A percentile compares a stretch with the other conserved stretches of the same genome.
Evolutionary conservation across 1,140 invertebrate genomes (phyloP).

Genomic region (Drosophila lacteicornis): DNA sequence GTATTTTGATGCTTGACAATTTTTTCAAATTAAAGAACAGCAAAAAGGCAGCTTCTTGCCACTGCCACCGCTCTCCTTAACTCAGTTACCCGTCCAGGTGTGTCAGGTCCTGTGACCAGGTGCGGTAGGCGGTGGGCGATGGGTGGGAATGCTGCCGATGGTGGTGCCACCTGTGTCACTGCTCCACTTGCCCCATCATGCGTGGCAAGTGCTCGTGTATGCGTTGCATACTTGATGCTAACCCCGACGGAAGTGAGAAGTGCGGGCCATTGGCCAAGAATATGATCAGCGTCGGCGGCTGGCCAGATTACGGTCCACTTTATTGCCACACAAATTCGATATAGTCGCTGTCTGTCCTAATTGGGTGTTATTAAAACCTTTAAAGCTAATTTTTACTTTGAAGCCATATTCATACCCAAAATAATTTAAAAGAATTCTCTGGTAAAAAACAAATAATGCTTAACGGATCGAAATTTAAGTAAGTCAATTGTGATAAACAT

Average conservation of each 20-base stretch:
- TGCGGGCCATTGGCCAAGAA: slow-evolving; percentile 20
- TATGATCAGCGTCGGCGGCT: slow-evolving; percentile 5
- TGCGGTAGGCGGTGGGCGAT: background rate
- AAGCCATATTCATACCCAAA: background rate
- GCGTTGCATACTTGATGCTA: slow-evolving; percentile 40
- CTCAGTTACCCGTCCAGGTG: slow-evolving; percentile 41
- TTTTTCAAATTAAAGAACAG: slow-evolving; percentile 73
- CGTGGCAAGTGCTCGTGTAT: slow-evolving; percentile 23
- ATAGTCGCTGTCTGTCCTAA: background rate
- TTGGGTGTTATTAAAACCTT: background rate
- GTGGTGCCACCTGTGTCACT: slow-evolving; percentile 10
- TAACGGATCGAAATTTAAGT: too few species aligned
- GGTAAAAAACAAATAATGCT: background rate
- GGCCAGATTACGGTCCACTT: background rate
- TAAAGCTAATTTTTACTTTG: background rate
- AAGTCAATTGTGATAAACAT: background rate
- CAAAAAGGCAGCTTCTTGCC: slow-evolving; percentile 25
- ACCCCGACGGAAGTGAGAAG: background rate
- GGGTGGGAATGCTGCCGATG: background rate
- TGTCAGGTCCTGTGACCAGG: background rate
- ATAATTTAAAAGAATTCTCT: background rate
- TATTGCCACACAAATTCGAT: background rate
- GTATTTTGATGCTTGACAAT: slow-evolving; percentile 83
- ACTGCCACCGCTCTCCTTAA: slow-evolving; percentile 35
- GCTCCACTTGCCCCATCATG: slow-evolving; percentile 49